Percentiles rank a stretch among this genome's conserved stretches.
These are phyloP conservation scores for Pseudomyrmex sp. DNA, from an alignment of 1,140 invertebrate genomes.

Conservation along the genomic window DNA sequence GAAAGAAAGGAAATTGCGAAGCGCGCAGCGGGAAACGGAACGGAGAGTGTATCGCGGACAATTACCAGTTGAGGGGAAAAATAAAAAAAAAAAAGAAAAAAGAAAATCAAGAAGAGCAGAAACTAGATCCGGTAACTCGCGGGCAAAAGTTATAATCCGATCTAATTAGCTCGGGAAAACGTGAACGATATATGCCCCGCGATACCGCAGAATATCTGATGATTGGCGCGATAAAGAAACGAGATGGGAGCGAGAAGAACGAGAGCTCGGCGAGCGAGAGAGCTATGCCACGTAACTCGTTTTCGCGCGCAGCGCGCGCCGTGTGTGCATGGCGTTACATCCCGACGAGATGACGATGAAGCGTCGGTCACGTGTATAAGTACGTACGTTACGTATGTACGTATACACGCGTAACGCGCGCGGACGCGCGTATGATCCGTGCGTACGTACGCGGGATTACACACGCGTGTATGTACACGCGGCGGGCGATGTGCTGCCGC, in stretches of 20 bases:
- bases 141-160: background rate
- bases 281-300: conserved; percentile 44
- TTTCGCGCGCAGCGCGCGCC: background rate
- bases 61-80: no score
- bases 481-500: conserved; percentile 59
- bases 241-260: background rate
- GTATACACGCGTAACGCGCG: background rate
- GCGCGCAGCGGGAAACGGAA: no score
- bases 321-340: conserved; percentile 33
- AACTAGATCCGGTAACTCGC: background rate
- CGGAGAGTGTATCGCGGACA: no score
- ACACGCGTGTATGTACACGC: conserved; percentile 22
- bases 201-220: conserved; percentile 49
- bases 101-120: no score
- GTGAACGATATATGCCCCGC: background rate
- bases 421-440: conserved; percentile 5
- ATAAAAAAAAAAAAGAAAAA: no score
- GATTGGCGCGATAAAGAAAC: conserved; percentile 33
- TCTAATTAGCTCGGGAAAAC: background rate
- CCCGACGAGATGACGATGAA: conserved; percentile 38
- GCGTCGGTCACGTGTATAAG: conserved; percentile 55
- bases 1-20: no score
- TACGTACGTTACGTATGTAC: conserved; percentile 5
- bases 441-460: conserved; percentile 65
- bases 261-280: conserved; percentile 33